Evolutionary conservation across 2,888 invertebrate species (phyloP), one percentile per base, ranked within the genome.

Genomic region (Caenorhabditis wallacei): DNA sequence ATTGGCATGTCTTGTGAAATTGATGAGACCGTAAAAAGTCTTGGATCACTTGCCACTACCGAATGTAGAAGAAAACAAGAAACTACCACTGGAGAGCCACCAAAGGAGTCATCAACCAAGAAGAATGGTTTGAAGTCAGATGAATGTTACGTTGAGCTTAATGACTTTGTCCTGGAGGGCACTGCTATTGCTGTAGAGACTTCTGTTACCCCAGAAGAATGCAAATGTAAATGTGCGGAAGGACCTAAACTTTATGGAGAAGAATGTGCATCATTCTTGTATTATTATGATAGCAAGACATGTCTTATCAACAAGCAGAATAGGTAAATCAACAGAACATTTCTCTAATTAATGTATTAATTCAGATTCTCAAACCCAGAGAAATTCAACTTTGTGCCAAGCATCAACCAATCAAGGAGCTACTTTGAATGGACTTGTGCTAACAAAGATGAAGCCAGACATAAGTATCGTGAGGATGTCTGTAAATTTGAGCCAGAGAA

Each of bases 301-400:
- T 91, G 91, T 78, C 84, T 91, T 16, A 84, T 91, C n/a, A 91
- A 88, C 85, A 88, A 89, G 76, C 89, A 90, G 59, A 92, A 92
- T 66, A 80, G 91, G 88, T 88, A 8, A 53, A 18, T 48, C 2
- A 30, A 11, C 13, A 2, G 7, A 11, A 40, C 10, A 13, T 26
- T 35, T 68, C 46, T 1, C 16, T 20, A 18, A 16, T 48, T 3
- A 20, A 69, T 40, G n/a, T 54, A 37, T 16, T 40, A 8, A 2
- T 80, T 20, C 61, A 88, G 89, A 57, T 87, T 89, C 80, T 89
- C 91, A 10, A 88, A 90, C 64, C 90, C 91, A 1, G 89, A 91
- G 43, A 84, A 87, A 18, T 91, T 91, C 86, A 90, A 87, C 72
- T 89, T 85, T 68, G 86, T 90, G 16, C 87, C 88, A 8, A 80